Base-by-base conservation (phyloP, 1,140 invertebrate species). In the Drosophila ogumai region DNA sequence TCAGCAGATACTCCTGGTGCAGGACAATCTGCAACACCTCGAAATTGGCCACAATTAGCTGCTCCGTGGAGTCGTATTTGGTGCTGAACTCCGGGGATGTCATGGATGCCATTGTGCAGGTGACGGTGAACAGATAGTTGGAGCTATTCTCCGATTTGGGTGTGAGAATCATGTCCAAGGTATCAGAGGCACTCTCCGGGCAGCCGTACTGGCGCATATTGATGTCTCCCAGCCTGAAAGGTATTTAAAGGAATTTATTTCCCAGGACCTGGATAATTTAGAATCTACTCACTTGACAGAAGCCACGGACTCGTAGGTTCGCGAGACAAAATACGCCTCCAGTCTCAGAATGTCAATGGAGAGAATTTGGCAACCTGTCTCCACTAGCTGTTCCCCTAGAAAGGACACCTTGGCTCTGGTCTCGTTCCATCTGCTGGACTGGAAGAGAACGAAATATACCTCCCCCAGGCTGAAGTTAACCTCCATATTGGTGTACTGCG, bases 41-140 rank as follows among this genome's bases (percentile, higher is more conserved):
- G 86, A 99, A 98, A 52, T 96, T 95, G 1, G 98, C 93, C 61
- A 95, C 93, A 4, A 99, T 93, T 22, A 95, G 86, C 91, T 98
- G 96, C 49, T 98, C 95, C 0, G 97, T 97, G 19, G 95, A 97
- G 34, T 95, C 95, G 90, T 98, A 96, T 36, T 94, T 95, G 8
- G 95, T 96, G 64, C 93, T 93, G 88, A 99, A 98, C 80, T 98
- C 97, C 6, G 98, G 97, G 34, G 96, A 96, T 68, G 95, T 95
- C 84, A 96, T 96, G 84, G 98, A 95, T 1, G 97, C 97, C 96
- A 93, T 79, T 13, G 94, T 93, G 92, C 96, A 97, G 22, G 94
- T 93, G 22, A 97, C 93, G 22, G 94, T 93, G 47, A 98, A 95
- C 43, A 98, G 92, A 90, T 96, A 96, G 32, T 94, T 93, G 3